Evolutionary conservation across 2,113 vertebrate species (phyloP).

Genomic region (Prolemur simus): DNA sequence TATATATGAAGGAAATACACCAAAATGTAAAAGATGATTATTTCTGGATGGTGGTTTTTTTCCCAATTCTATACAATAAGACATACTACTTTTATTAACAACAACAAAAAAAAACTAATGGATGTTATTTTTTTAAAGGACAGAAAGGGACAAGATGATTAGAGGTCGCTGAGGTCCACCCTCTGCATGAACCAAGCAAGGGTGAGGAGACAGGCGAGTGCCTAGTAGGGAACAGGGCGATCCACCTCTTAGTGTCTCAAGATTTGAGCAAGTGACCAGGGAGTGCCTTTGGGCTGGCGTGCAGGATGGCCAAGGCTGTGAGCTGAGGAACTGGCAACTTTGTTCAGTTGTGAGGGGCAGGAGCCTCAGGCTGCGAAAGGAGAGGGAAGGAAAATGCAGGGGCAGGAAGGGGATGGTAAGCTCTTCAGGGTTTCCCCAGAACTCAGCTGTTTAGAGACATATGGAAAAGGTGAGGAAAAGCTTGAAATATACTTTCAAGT

Average conservation of each 20-base stretch:
- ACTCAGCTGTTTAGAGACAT: background rate
- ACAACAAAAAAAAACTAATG: background rate
- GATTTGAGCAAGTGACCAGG: background rate
- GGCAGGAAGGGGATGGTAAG: background rate
- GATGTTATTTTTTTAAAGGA: conserved; percentile 44
- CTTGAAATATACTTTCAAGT: background rate
- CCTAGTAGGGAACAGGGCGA: background rate
- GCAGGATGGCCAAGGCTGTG: background rate
- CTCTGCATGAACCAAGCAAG: background rate
- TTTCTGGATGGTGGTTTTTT: conserved; percentile 59
- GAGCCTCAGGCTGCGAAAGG: background rate
- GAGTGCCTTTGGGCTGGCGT: background rate
- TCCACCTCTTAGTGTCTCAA: background rate
- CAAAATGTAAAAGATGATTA: conserved; percentile 51
- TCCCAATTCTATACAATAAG: conserved; percentile 6
- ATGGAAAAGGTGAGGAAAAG: background rate
- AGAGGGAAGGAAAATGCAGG: background rate
- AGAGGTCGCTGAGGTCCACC: background rate
- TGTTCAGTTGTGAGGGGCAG: background rate
- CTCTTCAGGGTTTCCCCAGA: background rate
- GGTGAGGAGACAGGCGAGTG: background rate
- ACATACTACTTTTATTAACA: conserved; percentile 19
- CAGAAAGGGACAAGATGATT: background rate
- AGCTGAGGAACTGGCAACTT: conserved; percentile 10
- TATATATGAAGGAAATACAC: conserved; percentile 68